Conservation (phyloP, 2,888 invertebrate species). For the Cephus nigrinus region DNA sequence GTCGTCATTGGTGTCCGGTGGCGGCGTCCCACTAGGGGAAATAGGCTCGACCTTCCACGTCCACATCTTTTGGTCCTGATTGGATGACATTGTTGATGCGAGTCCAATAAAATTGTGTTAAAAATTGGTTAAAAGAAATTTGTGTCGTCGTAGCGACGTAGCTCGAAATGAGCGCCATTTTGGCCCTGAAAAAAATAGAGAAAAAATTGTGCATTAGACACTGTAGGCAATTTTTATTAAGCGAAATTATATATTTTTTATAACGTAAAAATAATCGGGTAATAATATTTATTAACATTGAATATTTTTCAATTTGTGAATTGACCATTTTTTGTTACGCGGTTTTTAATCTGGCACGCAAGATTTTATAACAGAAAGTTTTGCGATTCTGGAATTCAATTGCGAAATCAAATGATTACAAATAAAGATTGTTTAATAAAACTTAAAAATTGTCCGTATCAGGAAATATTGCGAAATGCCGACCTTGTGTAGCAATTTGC, state of each 20-base stretch:
- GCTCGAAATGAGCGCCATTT: constrained; percentile 80
- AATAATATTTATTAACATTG: no score
- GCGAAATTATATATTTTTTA: not conserved
- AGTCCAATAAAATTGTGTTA: constrained; percentile 46
- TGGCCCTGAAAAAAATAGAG: constrained; percentile 75
- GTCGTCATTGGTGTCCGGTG: constrained; percentile 57
- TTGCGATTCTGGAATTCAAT: not conserved
- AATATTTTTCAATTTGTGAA: no score
- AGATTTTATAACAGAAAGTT: not conserved
- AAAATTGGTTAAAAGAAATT: constrained; percentile 59
- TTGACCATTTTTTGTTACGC: no score
- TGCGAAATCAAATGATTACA: not conserved
- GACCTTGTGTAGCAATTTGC: not conserved
- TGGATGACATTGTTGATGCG: constrained; percentile 46
- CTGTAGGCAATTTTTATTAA: not conserved
- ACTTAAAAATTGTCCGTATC: not conserved
- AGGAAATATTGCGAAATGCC: not conserved
- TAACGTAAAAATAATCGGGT: no score
- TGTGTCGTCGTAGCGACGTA: constrained; percentile 74
- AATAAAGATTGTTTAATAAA: not conserved
- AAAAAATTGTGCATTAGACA: not conserved
- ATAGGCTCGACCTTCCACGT: constrained; percentile 70
- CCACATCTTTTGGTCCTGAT: constrained; percentile 50
- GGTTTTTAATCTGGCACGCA: not conserved
- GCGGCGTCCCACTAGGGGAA: constrained; percentile 67